phyloP scores from a whole-genome alignment of 2,113 vertebrate species.

The Anoplopoma fimbria region DNA sequence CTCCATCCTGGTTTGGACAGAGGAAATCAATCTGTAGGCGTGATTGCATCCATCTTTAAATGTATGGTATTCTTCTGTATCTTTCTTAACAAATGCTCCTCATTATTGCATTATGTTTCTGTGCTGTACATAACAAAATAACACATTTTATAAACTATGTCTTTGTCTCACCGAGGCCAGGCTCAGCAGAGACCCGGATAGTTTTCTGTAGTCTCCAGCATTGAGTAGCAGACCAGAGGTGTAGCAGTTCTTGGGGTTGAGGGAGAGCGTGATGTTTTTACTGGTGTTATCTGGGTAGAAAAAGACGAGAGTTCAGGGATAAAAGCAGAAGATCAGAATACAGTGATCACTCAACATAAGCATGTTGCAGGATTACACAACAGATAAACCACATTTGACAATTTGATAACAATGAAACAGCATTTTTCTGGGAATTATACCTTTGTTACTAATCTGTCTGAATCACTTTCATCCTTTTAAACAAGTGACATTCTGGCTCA shows the following conservation, averaged over 20 bases:
- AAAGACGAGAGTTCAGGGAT: too few relatives aligned
- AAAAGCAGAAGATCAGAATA: too few relatives aligned
- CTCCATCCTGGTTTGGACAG: background rate
- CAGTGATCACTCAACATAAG: background rate
- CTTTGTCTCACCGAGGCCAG: constrained; percentile 88
- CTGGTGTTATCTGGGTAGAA: constrained; percentile 85
- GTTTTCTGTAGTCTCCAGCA: constrained; percentile 88
- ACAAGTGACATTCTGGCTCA: background rate
- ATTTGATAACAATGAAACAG: background rate
- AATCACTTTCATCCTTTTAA: background rate
- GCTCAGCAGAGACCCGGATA: constrained; percentile 91
- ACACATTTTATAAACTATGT: background rate
- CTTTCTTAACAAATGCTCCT: background rate
- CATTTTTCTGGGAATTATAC: background rate
- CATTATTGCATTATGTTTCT: background rate
- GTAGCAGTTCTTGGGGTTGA: constrained; percentile 88
- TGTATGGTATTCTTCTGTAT: background rate
- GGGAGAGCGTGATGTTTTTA: constrained; percentile 88
- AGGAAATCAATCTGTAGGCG: background rate
- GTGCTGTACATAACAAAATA: background rate
- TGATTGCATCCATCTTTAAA: background rate
- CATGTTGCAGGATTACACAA: background rate
- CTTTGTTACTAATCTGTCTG: background rate
- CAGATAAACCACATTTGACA: background rate
- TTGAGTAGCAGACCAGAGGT: constrained; percentile 81